A percentile compares a stretch with the other conserved stretches of the same genome.
Conservation (phyloP, 2,797 vertebrate species). For the Melanogrammus aeglefinus region DNA sequence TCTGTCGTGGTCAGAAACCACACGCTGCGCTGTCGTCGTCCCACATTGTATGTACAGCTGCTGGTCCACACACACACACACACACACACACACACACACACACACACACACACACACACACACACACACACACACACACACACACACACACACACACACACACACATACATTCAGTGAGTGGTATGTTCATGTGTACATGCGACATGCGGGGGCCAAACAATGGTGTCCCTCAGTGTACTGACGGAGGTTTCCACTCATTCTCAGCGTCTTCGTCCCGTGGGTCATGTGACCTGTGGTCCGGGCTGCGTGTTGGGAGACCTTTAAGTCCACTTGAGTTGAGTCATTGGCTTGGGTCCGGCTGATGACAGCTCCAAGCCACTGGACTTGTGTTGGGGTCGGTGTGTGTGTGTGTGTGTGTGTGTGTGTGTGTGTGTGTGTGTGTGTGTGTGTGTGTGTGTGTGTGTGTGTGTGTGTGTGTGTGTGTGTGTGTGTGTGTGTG, state of each 20-base stretch:
- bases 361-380: conserved; percentile 6
- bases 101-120: too few species aligned
- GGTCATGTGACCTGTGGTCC: conserved; percentile 1
- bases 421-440: background rate
- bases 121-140: too few species aligned
- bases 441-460: background rate
- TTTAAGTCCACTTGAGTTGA: conserved; percentile 9
- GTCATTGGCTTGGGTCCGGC: conserved; percentile 49
- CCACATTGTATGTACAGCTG: background rate
- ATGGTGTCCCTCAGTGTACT: conserved; percentile 46
- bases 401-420: background rate
- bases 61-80: background rate
- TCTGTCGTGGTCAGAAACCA: background rate
- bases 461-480: conserved; percentile 3
- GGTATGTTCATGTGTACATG: background rate
- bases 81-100: too few species aligned
- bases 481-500: background rate
- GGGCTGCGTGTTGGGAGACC: background rate
- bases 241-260: conserved; percentile 68
- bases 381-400: background rate
- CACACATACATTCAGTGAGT: background rate
- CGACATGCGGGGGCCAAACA: conserved; percentile 40
- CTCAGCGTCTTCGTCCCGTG: conserved; percentile 52
- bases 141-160: too few species aligned
- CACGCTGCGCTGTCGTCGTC: background rate